A percentile compares a stretch with the other conserved stretches of the same genome.
phyloP scores from a whole-genome alignment of 2,888 invertebrate genomes.

The Lithophane leautieri region DNA sequence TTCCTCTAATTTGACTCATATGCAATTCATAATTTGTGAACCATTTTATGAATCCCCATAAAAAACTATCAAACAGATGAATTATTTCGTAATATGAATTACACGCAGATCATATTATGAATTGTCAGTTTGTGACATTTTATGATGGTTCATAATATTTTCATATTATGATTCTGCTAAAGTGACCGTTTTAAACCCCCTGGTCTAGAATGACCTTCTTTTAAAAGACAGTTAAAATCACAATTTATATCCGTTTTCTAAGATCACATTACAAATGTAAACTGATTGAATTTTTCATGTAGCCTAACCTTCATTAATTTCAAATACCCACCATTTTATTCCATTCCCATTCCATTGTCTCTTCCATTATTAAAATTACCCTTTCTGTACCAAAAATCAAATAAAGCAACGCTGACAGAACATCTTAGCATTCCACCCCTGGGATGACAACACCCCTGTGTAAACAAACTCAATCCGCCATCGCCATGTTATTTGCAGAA shows the following conservation, averaged over 20 bases:
- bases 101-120: too few relatives aligned
- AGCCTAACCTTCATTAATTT: conserved; percentile 16
- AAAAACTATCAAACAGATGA: too few relatives aligned
- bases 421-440: conserved; percentile 32
- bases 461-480: conserved; percentile 41
- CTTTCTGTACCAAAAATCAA: conserved; percentile 26
- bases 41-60: too few relatives aligned
- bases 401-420: conserved; percentile 31
- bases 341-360: neutral
- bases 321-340: neutral
- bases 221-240: neutral
- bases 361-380: conserved; percentile 6
- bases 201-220: neutral
- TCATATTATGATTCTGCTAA: too few relatives aligned
- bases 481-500: conserved; percentile 48
- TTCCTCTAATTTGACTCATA: too few relatives aligned
- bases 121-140: too few relatives aligned
- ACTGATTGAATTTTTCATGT: neutral
- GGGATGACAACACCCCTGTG: conserved; percentile 20
- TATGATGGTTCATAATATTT: too few relatives aligned
- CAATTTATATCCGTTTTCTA: neutral
- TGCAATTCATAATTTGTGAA: too few relatives aligned
- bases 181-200: too few relatives aligned
- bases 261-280: neutral
- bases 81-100: too few relatives aligned